These are phyloP conservation scores for Beroe forskalii DNA, from an alignment of 37 sponge, comb jelly and placozoan genomes.

Conservation along the genomic window DNA sequence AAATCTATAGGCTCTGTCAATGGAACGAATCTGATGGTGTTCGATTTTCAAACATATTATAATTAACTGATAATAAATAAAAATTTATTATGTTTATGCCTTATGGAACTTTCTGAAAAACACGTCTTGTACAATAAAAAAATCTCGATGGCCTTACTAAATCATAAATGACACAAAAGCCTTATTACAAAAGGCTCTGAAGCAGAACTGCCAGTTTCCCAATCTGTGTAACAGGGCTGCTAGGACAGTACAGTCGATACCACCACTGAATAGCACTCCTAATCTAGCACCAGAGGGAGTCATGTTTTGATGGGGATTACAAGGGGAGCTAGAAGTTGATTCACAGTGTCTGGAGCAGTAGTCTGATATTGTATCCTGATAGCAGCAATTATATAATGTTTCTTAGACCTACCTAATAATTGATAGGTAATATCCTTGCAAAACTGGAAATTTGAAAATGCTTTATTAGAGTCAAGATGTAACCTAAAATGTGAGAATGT, in stretches of 20 bases:
- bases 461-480: too few species aligned
- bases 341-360: neutral
- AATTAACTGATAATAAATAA: too few species aligned
- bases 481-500: too few species aligned
- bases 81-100: too few species aligned
- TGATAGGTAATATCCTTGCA: too few species aligned
- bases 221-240: constrained; percentile 89
- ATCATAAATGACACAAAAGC: neutral
- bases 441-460: too few species aligned
- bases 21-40: constrained; percentile 71
- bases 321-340: neutral
- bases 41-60: too few species aligned
- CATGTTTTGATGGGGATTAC: neutral
- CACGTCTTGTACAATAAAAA: too few species aligned
- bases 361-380: neutral
- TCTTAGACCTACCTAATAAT: too few species aligned
- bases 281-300: constrained; percentile 70
- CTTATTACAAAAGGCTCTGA: neutral
- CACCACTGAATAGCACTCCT: constrained; percentile 91
- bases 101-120: too few species aligned
- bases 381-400: too few species aligned
- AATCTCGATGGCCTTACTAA: neutral
- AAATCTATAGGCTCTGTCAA: constrained; percentile 83
- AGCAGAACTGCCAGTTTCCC: neutral
- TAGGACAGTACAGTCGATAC: constrained; percentile 89